These are phyloP conservation scores for Melopsittacus undulatus DNA, from an alignment of 2,797 vertebrate species.

Conservation along the genomic window DNA sequence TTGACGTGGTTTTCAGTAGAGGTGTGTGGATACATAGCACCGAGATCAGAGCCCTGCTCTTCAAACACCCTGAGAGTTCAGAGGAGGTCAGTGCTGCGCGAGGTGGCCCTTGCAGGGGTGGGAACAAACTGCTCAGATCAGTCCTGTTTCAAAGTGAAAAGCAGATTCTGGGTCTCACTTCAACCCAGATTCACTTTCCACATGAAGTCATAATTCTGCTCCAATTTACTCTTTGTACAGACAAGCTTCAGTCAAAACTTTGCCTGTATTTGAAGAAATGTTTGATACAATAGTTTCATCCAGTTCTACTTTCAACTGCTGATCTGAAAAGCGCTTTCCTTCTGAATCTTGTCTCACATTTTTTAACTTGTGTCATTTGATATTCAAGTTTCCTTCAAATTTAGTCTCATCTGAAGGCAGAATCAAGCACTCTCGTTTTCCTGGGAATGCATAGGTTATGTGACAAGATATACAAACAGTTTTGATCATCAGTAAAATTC, in stretches of 20 bases:
- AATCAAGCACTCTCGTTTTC: constrained; percentile 39
- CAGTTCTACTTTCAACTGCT: constrained; percentile 54
- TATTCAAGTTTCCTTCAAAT: constrained; percentile 63
- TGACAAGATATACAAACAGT: constrained; percentile 53
- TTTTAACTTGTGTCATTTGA: constrained; percentile 50
- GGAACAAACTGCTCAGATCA: neutral
- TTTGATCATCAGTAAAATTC: constrained; percentile 47
- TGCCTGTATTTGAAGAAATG: constrained; percentile 31
- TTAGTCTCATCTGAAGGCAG: constrained; percentile 44
- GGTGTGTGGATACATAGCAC: neutral
- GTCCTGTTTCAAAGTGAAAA: neutral
- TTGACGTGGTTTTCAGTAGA: neutral
- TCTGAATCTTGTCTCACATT: constrained; percentile 30
- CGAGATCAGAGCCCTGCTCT: neutral
- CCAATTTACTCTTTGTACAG: constrained; percentile 12
- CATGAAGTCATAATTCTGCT: neutral
- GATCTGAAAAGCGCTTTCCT: constrained; percentile 44
- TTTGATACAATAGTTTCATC: constrained; percentile 61
- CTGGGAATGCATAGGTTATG: constrained; percentile 47
- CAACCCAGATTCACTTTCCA: neutral
- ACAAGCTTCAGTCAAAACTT: constrained; percentile 43
- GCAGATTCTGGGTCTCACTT: neutral
- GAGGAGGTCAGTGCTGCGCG: neutral
- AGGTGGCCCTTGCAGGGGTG: constrained; percentile 3
- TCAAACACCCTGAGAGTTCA: neutral